These are phyloP conservation scores for Mormyrus proboscirostris DNA, from an alignment of 2,797 vertebrate species.

Conservation along the genomic window DNA sequence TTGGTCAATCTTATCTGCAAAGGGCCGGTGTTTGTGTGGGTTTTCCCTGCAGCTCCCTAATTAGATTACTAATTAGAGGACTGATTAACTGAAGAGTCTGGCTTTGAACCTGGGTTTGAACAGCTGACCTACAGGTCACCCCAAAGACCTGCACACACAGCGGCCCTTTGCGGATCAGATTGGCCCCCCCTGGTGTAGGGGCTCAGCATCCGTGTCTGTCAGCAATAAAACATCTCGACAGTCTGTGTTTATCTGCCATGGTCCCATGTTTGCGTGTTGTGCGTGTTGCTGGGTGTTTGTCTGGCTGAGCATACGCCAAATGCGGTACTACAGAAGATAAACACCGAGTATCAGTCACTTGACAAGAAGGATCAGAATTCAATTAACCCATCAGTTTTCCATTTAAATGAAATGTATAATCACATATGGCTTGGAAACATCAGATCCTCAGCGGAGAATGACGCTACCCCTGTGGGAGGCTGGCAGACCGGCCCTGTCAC, in stretches of 20 bases:
- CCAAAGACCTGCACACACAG: too few species aligned
- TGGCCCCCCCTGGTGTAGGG: background rate
- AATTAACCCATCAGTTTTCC: constrained; percentile 15
- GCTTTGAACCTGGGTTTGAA: too few species aligned
- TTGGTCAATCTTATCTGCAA: too few species aligned
- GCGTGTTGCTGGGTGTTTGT: background rate
- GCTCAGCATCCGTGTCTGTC: background rate
- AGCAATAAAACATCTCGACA: background rate
- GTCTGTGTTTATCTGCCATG: background rate
- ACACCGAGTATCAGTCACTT: background rate
- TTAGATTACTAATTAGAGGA: too few species aligned
- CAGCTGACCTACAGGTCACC: too few species aligned
- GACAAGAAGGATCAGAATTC: background rate
- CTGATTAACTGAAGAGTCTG: too few species aligned
- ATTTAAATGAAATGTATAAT: background rate
- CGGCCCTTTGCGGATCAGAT: too few species aligned
- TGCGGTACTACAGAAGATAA: constrained; percentile 14
- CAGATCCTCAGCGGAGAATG: background rate
- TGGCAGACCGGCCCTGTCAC: background rate
- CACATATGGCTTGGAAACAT: background rate
- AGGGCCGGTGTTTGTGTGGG: too few species aligned
- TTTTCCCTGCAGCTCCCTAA: too few species aligned
- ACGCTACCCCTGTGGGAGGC: background rate
- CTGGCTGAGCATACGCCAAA: background rate
- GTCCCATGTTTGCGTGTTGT: background rate